Base-by-base conservation (phyloP, 2,113 vertebrate species). In the Centropus bengalensis region DNA sequence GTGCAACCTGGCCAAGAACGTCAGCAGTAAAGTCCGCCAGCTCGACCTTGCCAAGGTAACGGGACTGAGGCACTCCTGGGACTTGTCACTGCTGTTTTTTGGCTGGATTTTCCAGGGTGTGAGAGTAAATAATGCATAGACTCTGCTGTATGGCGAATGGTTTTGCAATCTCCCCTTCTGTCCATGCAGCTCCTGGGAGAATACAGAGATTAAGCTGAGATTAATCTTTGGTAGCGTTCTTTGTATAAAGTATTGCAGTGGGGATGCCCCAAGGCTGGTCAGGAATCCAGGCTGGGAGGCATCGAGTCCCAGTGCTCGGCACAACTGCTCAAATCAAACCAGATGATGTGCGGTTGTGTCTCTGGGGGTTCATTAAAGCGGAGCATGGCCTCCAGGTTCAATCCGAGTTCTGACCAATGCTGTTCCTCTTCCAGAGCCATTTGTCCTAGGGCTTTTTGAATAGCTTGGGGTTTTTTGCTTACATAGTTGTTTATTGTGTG, bases 1-100 rank as follows among this genome's bases (percentile, higher is more conserved):
- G 56, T 99, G 99, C 92, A 99, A 98, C 96, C 97, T 99, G 94
- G 99, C 99, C 0, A 99, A 99, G 96, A 99, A 99, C 0, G 99
- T 99, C 88, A 99, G 99, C 96, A 98, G 98, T 44, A 99, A 99
- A 98, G 99, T 99, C 88, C 97, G 99, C 56, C 99, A 99, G 97
- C 98, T 99, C 8, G 99, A 99, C 96, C 98, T 99, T 32, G 99
- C 99, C 71, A 99, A 99, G 98, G 99, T 99, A 93, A 91, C 28
- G 32, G n/a, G 44, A 45, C 59, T 1, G 0, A 32, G 24, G 22
- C 20, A 7, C 7, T 1, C 5, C 28, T 3, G 42, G 54, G 21
- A 13, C 10, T 49, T 12, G 18, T n/a, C 75, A 38, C 21, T 9
- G 42, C 59, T 26, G 2, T 21, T 1, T 24, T 68, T 84, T 44